Evolutionary conservation across 2,888 invertebrate genomes (phyloP).

Genomic region (Callyntrura sp.): DNA sequence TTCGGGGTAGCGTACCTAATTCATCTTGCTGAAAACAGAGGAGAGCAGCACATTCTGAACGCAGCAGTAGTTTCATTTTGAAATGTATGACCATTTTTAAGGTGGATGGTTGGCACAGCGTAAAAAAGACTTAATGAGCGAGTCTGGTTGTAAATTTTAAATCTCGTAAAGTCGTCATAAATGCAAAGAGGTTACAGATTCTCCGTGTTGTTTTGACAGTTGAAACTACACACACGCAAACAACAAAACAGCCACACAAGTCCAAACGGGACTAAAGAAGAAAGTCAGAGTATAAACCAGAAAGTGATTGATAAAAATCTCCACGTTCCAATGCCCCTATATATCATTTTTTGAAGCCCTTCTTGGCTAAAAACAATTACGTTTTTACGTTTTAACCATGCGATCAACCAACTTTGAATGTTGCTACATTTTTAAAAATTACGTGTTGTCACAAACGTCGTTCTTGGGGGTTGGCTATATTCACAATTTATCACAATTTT

Average conservation of each 20-base stretch:
- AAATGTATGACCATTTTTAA: not conserved
- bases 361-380: not conserved
- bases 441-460: not conserved
- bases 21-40: no score
- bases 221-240: no score
- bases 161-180: no score
- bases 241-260: no score
- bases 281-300: no score
- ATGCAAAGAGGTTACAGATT: no score
- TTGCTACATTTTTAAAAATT: not conserved
- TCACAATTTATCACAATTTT: not conserved
- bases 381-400: not conserved
- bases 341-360: not conserved
- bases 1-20: not conserved
- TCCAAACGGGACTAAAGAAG: no score
- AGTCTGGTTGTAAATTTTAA: not conserved
- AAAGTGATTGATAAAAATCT: not conserved
- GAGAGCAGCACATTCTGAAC: no score
- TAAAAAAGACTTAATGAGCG: slow-evolving; percentile 40
- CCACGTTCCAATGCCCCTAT: slow-evolving; percentile 28
- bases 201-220: no score
- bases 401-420: not conserved
- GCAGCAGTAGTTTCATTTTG: no score
- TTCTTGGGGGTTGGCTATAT: slow-evolving; percentile 5
- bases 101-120: not conserved